Base-by-base conservation (phyloP, 2,797 vertebrate species). In the Parambassis ranga region DNA sequence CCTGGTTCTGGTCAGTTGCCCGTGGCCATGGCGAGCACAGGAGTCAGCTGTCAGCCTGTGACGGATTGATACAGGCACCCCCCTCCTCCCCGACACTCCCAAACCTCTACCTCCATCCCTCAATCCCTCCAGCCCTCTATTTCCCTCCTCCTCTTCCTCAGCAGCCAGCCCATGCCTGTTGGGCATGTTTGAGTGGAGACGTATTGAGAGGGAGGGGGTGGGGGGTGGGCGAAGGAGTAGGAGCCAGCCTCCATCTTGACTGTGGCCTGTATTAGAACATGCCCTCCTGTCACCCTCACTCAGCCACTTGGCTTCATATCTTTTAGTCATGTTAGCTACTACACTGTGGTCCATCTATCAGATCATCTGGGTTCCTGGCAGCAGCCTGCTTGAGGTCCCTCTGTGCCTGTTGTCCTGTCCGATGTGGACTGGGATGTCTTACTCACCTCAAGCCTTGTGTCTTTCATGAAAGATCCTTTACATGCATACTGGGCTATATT, bases 41-140 rank as follows among this genome's bases (percentile, higher is more conserved):
- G 88, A 91, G 93, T 89, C 92, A 93, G 92, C 94, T 95, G 95
- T 95, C 95, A 95, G 81, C 81, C 22, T 85, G 89, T 95, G 95
- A 96, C 91, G 93, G 95, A 98, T 95, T 94, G 93, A 95, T 95
- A 94, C 84, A 89, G 94, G 95, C 94, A 94, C 92, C 93, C 82
- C 65, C 70, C 64, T 35, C 36, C 91, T 90, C 90, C 52, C 55
- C 24, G 31, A 69, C 64, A 32, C 68, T 75, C 77, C 69, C 62
- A 82, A 73, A 81, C 67, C 78, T 79, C 66, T 67, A 76, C 69
- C 75, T 73, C 75, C 73, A 84, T 79, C 79, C 51, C 70, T 71
- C 77, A 73, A 41, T 60, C 61, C 69, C 67, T 59, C 39, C 58
- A 71, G 47, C 71, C 47, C 38, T 67, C 41, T 43, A 20, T 43